A percentile compares a stretch with the other conserved stretches of the same genome.
phyloP scores from a whole-genome alignment of 2,888 invertebrate species.

The Aromia moschata region DNA sequence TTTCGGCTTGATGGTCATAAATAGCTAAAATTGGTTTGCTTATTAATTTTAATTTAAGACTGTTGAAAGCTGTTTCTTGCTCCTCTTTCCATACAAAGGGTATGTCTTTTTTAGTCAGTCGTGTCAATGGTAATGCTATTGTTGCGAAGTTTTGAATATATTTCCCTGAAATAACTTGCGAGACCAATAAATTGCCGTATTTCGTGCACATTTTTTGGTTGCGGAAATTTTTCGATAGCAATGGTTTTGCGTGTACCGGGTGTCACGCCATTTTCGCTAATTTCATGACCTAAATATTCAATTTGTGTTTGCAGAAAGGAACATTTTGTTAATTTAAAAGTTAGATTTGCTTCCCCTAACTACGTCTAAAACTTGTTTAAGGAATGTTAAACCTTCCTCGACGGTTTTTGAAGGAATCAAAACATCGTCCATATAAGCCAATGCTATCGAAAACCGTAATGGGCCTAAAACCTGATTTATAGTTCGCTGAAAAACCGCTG shows the following conservation, averaged over 20 bases:
- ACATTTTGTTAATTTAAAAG: neutral
- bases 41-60: constrained; percentile 8
- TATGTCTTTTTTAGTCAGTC: neutral
- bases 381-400: no score
- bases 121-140: neutral
- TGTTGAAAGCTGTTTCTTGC: neutral
- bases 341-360: no score
- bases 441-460: no score
- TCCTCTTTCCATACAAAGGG: neutral
- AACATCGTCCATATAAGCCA: no score
- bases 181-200: neutral
- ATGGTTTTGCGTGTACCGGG: neutral
- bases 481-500: no score
- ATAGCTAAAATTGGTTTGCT: constrained; percentile 35
- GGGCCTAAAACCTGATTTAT: no score
- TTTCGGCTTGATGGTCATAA: constrained; percentile 37
- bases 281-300: neutral
- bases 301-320: neutral
- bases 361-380: no score
- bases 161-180: neutral
- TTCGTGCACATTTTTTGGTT: neutral
- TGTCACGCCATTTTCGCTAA: neutral
- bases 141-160: neutral
- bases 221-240: neutral
- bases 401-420: no score